Evolutionary conservation across 2,113 vertebrate genomes (phyloP).

Genomic region (Motacilla tschutschensis): DNA sequence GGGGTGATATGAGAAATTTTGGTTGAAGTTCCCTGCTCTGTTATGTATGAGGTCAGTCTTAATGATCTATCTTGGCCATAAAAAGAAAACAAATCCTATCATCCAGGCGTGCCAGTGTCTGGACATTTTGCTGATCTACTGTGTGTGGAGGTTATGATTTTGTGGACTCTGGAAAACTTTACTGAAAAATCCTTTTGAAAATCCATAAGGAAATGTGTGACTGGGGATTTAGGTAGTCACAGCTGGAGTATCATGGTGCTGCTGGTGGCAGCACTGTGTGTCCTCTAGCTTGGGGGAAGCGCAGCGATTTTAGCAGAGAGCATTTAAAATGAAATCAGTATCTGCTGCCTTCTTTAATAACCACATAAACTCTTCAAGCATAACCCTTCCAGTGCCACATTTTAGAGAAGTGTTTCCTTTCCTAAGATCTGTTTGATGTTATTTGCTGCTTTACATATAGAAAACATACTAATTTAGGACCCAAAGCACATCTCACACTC

Average conservation of each 20-base stretch:
- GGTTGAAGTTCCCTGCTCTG: constrained; percentile 16
- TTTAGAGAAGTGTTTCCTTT: not conserved
- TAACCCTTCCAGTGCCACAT: not conserved
- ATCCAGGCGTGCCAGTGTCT: not conserved
- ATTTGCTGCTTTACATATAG: not conserved
- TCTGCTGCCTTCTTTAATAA: not conserved
- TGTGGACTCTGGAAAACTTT: constrained; percentile 35
- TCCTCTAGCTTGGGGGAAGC: not conserved
- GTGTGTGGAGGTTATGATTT: not conserved
- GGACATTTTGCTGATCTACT: not conserved
- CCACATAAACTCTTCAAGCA: not conserved
- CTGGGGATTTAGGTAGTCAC: not conserved
- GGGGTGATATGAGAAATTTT: constrained; percentile 11
- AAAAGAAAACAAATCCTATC: not conserved
- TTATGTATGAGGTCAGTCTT: constrained; percentile 41
- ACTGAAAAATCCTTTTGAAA: constrained; percentile 25
- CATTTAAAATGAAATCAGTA: not conserved
- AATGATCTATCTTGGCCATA: constrained; percentile 23
- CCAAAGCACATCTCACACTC: not conserved
- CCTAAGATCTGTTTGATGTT: not conserved
- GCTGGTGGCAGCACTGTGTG: not conserved
- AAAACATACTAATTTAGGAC: not conserved
- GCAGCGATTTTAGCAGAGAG: not conserved
- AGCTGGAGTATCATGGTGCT: not conserved
- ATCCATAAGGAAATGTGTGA: not conserved